Base-by-base conservation (phyloP, 2,797 vertebrate species). In the Amazona ochrocephala region DNA sequence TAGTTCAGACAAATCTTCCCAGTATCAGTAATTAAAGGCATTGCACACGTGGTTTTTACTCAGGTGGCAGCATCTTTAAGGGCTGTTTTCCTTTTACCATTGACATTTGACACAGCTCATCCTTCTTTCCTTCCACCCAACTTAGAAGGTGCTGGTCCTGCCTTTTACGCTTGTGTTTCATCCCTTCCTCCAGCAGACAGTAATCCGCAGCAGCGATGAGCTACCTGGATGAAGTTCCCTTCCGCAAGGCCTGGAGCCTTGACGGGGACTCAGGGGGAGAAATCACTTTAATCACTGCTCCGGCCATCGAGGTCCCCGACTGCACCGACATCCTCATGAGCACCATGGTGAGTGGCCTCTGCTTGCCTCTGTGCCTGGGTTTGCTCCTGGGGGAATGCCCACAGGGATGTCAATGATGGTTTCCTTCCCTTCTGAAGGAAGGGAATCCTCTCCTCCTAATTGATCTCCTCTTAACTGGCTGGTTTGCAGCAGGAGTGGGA, bases 191-290 rank as follows among this genome's bases (percentile, higher is more conserved):
- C 7, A 5, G 41, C 62, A 93, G 66, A 21, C 42, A 67, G 51
- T 42, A 65, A n/a, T 54, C 62, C 70, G 37, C 24, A 8, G 81
- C 61, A 15, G 83, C n/a, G 12, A 99, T 99, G 99, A 98, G 79
- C 90, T 98, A 94, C 85, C 98, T 99, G 86, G 98, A 99, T 26
- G 98, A 97, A 18, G 88, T 99, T 78, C 98, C 98, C 39, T 98
- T 99, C 96, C 98, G 98, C 95, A 97, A 97, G 7, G 96, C 98
- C n/a, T 79, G 97, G 51, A 97, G 81, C 67, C 94, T 98, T 7
- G 47, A 58, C 1, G 67, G 89, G 22, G 84, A 90, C 58, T 60
- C 86, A 1, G 87, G 72, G 24, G 95, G 93, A 62, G 94, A 97
- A 74, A 96, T 87, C 27, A 45, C 91, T 79, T 96, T 89, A 23